These are phyloP conservation scores for Montipora capricornis DNA, from an alignment of 64 coral and sea anemone species.

Conservation along the genomic window DNA sequence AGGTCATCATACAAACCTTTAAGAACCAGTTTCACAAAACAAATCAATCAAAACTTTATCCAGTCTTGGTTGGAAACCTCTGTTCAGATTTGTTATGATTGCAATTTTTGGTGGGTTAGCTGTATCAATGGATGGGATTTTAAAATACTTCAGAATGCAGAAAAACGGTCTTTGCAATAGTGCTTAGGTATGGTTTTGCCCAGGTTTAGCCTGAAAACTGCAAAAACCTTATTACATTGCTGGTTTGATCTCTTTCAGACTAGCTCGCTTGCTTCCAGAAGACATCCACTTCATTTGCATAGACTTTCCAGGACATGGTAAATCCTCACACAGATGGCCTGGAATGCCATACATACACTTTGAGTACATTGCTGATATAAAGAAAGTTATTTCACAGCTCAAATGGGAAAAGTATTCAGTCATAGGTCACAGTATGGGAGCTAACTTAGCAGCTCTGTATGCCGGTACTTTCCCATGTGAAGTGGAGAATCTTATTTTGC, in stretches of 20 bases:
- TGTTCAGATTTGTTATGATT: no score
- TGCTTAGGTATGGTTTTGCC: no score
- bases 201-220: background rate
- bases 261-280: slow-evolving; percentile 76
- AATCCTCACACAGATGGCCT: slow-evolving; percentile 71
- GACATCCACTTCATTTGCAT: slow-evolving; percentile 79
- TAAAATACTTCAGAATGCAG: no score
- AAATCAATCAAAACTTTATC: no score
- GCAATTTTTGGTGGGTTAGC: no score
- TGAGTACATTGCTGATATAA: slow-evolving; percentile 88
- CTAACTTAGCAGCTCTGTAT: slow-evolving; percentile 47
- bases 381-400: slow-evolving; percentile 75
- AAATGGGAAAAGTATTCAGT: slow-evolving; percentile 80
- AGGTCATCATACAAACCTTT: no score
- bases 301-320: slow-evolving; percentile 90
- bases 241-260: background rate
- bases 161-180: no score
- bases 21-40: no score
- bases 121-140: no score
- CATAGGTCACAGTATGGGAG: slow-evolving; percentile 86
- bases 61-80: no score
- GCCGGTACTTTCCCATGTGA: slow-evolving; percentile 81
- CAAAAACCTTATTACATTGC: background rate
- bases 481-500: slow-evolving; percentile 65
- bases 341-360: slow-evolving; percentile 66